phyloP scores from a whole-genome alignment of 37 sponge, comb jelly and placozoan genomes.

The Halichondria panicea region DNA sequence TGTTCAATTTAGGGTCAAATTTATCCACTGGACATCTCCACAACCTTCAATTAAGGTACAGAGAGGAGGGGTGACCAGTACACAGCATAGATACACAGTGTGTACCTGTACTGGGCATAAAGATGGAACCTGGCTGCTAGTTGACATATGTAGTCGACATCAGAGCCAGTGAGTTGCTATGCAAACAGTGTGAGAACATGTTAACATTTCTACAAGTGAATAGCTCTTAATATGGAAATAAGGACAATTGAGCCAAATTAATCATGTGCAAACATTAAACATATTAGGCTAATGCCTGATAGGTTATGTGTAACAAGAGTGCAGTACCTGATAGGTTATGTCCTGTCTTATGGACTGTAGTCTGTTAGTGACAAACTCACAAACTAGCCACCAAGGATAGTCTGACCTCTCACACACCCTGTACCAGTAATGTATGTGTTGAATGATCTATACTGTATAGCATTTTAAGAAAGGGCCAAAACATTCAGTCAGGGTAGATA shows the following conservation, averaged over 20 bases:
- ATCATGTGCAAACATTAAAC: too few relatives aligned
- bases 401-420: slow-evolving; percentile 36
- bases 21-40: slow-evolving; percentile 5
- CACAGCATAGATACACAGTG: neutral
- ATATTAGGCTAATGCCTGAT: neutral
- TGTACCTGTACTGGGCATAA: slow-evolving; percentile 68
- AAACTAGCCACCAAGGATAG: slow-evolving; percentile 47
- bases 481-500: neutral
- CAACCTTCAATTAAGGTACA: slow-evolving; percentile 8
- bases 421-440: neutral
- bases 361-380: slow-evolving; percentile 54
- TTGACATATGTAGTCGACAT: slow-evolving; percentile 36
- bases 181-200: neutral
- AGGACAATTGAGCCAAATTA: neutral
- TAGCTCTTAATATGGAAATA: slow-evolving; percentile 17
- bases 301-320: neutral
- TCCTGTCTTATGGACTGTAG: slow-evolving; percentile 54
- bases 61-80: neutral
- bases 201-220: neutral
- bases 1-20: slow-evolving; percentile 62
- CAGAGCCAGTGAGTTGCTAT: slow-evolving; percentile 50
- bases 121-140: slow-evolving; percentile 46
- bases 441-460: neutral
- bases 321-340: slow-evolving; percentile 67
- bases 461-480: neutral